These are phyloP conservation scores for Leiothrix lutea DNA, from an alignment of 2,113 vertebrate species.

Conservation along the genomic window DNA sequence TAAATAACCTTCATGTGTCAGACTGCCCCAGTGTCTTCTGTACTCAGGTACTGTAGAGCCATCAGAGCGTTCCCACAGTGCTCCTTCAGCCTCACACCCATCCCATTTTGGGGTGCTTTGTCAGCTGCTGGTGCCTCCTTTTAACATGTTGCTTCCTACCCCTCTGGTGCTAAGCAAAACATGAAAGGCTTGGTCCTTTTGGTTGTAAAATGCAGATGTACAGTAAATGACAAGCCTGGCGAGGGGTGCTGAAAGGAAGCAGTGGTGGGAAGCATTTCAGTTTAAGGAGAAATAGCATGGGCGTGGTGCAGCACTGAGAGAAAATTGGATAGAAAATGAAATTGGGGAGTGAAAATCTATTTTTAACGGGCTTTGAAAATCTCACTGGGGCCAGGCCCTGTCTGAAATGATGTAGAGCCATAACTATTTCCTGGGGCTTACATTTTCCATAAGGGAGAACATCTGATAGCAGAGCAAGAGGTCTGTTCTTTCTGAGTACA, in stretches of 20 bases:
- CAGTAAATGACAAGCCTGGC: not conserved
- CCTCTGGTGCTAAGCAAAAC: not conserved
- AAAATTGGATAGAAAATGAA: slow-evolving; percentile 27
- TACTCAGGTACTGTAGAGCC: not conserved
- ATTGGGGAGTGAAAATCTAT: not conserved
- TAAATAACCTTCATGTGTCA: not conserved
- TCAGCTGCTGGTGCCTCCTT: not conserved
- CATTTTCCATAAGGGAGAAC: slow-evolving; percentile 12
- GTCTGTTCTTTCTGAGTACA: not conserved
- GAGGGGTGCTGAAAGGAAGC: not conserved
- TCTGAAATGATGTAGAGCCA: slow-evolving; percentile 27
- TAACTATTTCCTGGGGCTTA: slow-evolving; percentile 21
- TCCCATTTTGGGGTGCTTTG: not conserved
- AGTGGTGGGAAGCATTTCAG: not conserved
- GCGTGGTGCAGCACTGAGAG: not conserved
- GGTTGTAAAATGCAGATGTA: not conserved
- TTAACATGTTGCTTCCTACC: not conserved
- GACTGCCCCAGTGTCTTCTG: not conserved
- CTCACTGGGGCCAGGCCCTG: not conserved
- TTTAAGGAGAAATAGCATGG: slow-evolving; percentile 12
- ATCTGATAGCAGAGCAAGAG: slow-evolving; percentile 26
- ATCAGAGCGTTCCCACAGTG: not conserved
- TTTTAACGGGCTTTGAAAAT: slow-evolving; percentile 40
- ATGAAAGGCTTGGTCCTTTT: not conserved
- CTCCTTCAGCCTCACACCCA: not conserved